A percentile compares a stretch with the other conserved stretches of the same genome.
These are phyloP conservation scores for Drosophila pallidifrons DNA, from an alignment of 1,140 invertebrate genomes.

Conservation along the genomic window DNA sequence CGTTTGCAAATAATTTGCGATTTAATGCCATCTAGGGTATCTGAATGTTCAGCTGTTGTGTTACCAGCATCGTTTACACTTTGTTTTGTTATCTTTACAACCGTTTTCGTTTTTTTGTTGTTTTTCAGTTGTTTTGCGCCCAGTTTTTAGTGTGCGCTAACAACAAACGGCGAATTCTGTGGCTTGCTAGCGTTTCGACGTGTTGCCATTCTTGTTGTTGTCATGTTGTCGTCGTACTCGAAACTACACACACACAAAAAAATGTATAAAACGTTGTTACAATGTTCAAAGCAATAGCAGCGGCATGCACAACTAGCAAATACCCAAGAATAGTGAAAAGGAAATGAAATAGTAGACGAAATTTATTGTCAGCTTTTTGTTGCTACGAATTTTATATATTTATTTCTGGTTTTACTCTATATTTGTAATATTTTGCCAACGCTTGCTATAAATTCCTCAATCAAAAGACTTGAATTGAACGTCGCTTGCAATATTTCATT, in stretches of 20 bases:
- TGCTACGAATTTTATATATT: too few species aligned
- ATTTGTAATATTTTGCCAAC: too few species aligned
- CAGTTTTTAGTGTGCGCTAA: conserved; percentile 6
- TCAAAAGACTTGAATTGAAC: too few species aligned
- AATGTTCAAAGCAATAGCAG: not conserved
- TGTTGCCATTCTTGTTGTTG: not conserved
- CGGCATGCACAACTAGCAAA: not conserved
- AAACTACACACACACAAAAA: conserved; percentile 5
- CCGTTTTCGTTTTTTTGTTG: not conserved
- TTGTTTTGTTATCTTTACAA: conserved; percentile 21
- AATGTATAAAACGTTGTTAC: not conserved
- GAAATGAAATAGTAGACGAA: not conserved
- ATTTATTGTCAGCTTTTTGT: not conserved
- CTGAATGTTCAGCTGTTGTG: not conserved
- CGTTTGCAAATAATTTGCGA: too few species aligned
- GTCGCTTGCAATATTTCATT: not conserved
- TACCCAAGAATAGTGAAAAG: not conserved
- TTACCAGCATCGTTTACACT: not conserved
- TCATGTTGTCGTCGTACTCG: not conserved
- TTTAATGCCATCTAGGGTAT: not conserved
- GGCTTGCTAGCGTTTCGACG: conserved; percentile 10
- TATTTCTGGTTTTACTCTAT: not conserved
- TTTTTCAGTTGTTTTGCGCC: conserved; percentile 3
- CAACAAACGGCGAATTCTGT: conserved; percentile 4
- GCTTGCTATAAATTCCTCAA: too few species aligned